Evolutionary conservation across 30 jellyfish, hydroid and myxozoan species (phyloP).

Genomic region (Haliclystus octoradiatus): DNA sequence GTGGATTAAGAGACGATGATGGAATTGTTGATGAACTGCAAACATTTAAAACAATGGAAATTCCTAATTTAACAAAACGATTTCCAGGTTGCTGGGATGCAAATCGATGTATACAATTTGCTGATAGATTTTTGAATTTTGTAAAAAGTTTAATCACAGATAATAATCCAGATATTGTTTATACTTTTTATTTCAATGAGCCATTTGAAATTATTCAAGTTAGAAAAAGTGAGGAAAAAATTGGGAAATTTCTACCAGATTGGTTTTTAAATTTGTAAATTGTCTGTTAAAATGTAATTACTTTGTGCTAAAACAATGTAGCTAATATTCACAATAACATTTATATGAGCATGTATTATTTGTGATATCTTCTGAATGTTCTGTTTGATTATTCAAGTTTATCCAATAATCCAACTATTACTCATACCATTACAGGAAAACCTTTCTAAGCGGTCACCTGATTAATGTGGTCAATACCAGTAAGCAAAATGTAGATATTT

Average conservation of each 20-base stretch:
- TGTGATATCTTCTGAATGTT: too few species aligned
- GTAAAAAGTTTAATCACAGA: constrained; percentile 31
- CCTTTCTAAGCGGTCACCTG: too few species aligned
- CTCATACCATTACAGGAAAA: too few species aligned
- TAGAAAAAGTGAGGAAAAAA: constrained; percentile 19
- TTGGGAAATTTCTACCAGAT: constrained; percentile 58
- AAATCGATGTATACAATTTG: constrained; percentile 49
- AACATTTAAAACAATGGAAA: constrained; percentile 32
- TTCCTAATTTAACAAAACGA: constrained; percentile 43
- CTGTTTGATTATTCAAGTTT: too few species aligned
- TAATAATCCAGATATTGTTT: constrained; percentile 44
- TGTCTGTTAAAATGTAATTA: too few species aligned
- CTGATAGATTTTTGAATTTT: constrained; percentile 55
- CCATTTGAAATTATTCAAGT: constrained; percentile 48
- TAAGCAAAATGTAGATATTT: too few species aligned
- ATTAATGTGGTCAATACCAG: too few species aligned
- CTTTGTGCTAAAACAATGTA: too few species aligned
- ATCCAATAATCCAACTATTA: too few species aligned
- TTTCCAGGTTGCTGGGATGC: constrained; percentile 57
- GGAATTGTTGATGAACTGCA: constrained; percentile 55
- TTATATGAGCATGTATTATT: too few species aligned
- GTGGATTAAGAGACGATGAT: constrained; percentile 83
- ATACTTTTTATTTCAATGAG: constrained; percentile 32
- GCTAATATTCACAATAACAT: too few species aligned
- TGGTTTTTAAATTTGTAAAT: constrained; percentile 64